A percentile compares a stretch with the other conserved stretches of the same genome.
These are phyloP conservation scores for Ectropis crepuscularia DNA, from an alignment of 2,888 invertebrate genomes.

Conservation along the genomic window DNA sequence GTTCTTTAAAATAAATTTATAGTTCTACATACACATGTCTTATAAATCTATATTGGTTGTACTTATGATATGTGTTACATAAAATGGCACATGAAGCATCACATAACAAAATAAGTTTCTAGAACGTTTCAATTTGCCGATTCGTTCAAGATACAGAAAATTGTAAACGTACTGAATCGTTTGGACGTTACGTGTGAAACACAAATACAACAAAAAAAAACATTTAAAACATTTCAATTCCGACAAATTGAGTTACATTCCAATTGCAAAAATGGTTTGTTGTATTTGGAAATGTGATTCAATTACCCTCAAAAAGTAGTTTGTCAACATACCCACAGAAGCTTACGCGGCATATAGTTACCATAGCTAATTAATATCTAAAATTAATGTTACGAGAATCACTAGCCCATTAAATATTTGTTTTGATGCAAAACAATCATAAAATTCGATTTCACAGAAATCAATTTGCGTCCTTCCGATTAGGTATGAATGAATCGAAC, in stretches of 20 bases:
- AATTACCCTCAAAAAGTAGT: too few species aligned
- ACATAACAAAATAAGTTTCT: not conserved
- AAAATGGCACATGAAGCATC: conserved; percentile 31
- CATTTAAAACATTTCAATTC: too few species aligned
- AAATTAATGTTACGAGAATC: conserved; percentile 39
- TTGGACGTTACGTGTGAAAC: too few species aligned
- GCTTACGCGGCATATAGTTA: too few species aligned
- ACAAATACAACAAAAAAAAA: too few species aligned
- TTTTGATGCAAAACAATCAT: conserved; percentile 77
- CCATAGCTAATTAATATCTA: conserved; percentile 4
- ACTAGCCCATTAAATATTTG: conserved; percentile 55
- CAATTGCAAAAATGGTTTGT: too few species aligned
- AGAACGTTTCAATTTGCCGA: too few species aligned
- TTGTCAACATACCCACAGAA: not conserved
- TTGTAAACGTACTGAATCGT: too few species aligned
- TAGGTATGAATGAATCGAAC: conserved; percentile 16
- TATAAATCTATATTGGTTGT: not conserved
- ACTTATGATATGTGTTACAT: conserved; percentile 15
- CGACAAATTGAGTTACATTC: too few species aligned
- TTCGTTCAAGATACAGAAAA: too few species aligned
- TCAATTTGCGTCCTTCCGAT: conserved; percentile 43
- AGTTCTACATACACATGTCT: not conserved
- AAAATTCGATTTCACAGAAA: conserved; percentile 71
- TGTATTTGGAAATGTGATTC: too few species aligned
- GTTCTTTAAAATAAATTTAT: not conserved